These are phyloP conservation scores for Hololepta plana DNA, from an alignment of 2,888 invertebrate species.

Conservation along the genomic window DNA sequence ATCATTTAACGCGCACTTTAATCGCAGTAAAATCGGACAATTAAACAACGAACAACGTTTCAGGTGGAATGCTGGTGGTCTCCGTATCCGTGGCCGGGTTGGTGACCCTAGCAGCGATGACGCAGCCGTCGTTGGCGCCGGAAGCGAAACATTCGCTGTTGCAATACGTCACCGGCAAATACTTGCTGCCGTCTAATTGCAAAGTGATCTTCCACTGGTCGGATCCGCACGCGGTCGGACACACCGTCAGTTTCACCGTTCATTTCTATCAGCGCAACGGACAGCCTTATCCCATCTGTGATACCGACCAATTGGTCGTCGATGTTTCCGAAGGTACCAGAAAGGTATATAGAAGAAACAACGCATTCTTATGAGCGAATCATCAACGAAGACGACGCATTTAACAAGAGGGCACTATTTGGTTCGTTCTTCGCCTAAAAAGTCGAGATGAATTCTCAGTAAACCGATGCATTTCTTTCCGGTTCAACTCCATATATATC, in stretches of 20 bases:
- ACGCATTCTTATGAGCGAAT: not conserved
- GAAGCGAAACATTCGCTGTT: conserved; percentile 77
- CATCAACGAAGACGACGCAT: too few relatives aligned
- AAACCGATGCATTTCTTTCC: too few relatives aligned
- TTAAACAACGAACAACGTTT: conserved; percentile 11
- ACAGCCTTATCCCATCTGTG: conserved; percentile 86
- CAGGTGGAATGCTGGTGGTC: conserved; percentile 78
- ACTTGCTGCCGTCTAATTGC: conserved; percentile 75
- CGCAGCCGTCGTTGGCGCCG: conserved; percentile 76
- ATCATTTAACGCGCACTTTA: conserved; percentile 1
- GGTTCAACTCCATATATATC: too few relatives aligned
- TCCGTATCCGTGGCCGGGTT: conserved; percentile 77
- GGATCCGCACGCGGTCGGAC: conserved; percentile 77
- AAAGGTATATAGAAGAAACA: conserved; percentile 33
- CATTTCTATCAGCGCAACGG: conserved; percentile 86
- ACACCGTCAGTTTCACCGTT: conserved; percentile 80
- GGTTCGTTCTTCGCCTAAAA: too few relatives aligned
- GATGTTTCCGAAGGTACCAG: conserved; percentile 74
- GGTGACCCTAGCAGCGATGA: conserved; percentile 80
- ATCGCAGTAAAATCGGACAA: too few relatives aligned
- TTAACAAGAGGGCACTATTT: too few relatives aligned
- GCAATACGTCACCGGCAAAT: conserved; percentile 84
- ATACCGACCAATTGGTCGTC: conserved; percentile 76
- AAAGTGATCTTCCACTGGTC: conserved; percentile 68
- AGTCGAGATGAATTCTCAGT: too few relatives aligned